Evolutionary conservation across 2,113 vertebrate genomes (phyloP), one percentile per base, ranked within the genome.

Genomic region (Oreotragus oreotragus): DNA sequence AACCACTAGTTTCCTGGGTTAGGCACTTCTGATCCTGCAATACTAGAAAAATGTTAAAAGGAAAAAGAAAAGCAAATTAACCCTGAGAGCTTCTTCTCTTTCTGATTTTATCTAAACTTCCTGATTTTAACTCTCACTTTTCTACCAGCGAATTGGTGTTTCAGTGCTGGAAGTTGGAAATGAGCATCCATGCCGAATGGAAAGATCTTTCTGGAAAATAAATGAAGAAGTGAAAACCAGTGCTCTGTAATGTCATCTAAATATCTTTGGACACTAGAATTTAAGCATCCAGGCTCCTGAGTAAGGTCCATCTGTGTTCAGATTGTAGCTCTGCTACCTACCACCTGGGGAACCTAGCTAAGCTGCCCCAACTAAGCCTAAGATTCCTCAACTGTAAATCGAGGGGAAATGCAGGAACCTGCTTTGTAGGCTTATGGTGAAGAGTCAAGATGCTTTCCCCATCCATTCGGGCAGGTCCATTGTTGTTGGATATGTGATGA

Each of bases 1-100:
- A 12, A 89, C 77, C 94, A 58, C 33, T 76, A 57, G 76, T 77
- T 77, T 92, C 55, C 58, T 96, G 83, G 19, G 27, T 77, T 76
- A 39, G 73, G 23, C 55, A 86, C 53, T 76, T 81, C 21, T 27
- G 33, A 91, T 23, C 17, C 51, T 60, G 30, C 10, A 2, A 21
- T n/a, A 28, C 21, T 73, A 49, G 13, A 80, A 95, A 93, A 58
- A 84, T 60, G 30, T 76, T 60, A 28, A 70, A 73, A 94, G 76
- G 58, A 21, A 36, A 21, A 39, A 57, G 66, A 39, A 47, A 47
- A 28, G 15, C 30, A 58, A 64, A n/a, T 11, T 16, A 76, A n/a
- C 8, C 21, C 1, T 33, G 55, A 47, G 57, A 33, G 81, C 80
- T 84, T 70, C 53, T 39, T 55, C 25, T 66, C 62, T 95, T 84